Conservation (phyloP, 2,797 vertebrate genomes). For the Dryobates pubescens region DNA sequence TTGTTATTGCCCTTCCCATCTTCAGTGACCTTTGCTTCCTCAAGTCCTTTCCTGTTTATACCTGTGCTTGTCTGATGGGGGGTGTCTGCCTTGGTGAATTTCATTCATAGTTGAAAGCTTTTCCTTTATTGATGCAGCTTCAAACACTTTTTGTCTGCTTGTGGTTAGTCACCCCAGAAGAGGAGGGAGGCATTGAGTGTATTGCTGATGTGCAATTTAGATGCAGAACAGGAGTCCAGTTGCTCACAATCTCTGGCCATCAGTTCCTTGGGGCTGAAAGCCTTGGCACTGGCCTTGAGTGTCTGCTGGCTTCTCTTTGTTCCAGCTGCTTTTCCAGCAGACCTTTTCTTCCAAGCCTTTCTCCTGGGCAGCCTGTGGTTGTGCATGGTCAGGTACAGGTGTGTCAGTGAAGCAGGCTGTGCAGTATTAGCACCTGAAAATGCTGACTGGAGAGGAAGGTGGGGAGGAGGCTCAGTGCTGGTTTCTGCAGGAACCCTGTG, state of each 20-base stretch:
- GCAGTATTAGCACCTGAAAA: background rate
- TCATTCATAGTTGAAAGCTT: background rate
- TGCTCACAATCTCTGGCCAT: too few species aligned
- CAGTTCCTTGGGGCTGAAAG: too few species aligned
- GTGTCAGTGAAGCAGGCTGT: background rate
- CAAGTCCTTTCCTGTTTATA: background rate
- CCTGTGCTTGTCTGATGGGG: background rate
- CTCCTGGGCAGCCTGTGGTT: accelerated
- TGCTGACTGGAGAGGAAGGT: background rate
- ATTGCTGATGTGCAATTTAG: background rate
- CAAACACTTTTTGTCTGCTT: background rate
- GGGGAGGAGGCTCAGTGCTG: background rate
- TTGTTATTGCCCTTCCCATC: background rate
- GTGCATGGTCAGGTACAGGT: background rate
- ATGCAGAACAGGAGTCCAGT: background rate
- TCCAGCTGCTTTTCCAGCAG: background rate
- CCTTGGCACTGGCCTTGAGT: background rate
- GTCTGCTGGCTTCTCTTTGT: background rate
- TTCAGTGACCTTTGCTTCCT: accelerated
- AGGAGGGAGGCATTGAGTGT: background rate
- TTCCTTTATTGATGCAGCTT: background rate
- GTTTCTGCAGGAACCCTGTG: background rate
- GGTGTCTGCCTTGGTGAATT: background rate
- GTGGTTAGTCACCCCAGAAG: background rate
- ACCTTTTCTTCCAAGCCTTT: background rate